Base-by-base conservation (phyloP, 2,888 invertebrate species). In the Ormyrus thymus region DNA sequence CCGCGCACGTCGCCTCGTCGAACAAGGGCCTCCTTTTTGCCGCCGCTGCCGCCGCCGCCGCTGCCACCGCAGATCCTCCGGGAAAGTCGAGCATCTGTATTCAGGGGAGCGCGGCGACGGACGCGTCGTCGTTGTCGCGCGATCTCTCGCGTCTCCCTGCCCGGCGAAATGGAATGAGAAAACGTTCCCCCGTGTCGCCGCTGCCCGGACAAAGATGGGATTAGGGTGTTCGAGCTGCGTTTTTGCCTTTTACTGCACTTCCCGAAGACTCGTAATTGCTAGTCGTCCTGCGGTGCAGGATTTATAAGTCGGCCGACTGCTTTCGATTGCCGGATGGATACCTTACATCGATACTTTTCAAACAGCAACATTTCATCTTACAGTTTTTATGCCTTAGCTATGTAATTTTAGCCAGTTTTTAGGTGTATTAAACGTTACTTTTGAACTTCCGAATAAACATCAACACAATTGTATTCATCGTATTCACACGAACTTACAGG, bases 81-180 rank as follows among this genome's bases (percentile, higher is more conserved):
- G 75, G 46, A 8, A 50, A 51, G 11, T 7, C 8, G 43, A 13
- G 50, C 50, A 79, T 79, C 79, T 79, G 70, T 79, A 79, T 79
- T 79, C 79, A 68, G 62, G 55, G 56, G 46, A 3, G 59, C 7
- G 6, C 56, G 11, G 1, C 69, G 10, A 58, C 69, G 45, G 56
- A 15, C 43, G 62, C 10, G 56, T 9, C 48, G 56, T 68, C 75
- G 59, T 65, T 66, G 66, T 66, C 58, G 55, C 43, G 5, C 58
- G 70, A 58, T 70, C 70, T 50, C 43, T 48, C 29, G 29, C 29
- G 29, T 29, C 29, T 29, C 29, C 50, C 69, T 56, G 11, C 8
- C 64, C 11, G 73, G 11, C 15, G 56, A 65, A 50, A 29, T 50
- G 74, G 65, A 58, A 13, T 10, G 43, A 45, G 13, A 43, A 62